Evolutionary conservation across 2,888 invertebrate species (phyloP).

Genomic region (Dioctria rufipes): DNA sequence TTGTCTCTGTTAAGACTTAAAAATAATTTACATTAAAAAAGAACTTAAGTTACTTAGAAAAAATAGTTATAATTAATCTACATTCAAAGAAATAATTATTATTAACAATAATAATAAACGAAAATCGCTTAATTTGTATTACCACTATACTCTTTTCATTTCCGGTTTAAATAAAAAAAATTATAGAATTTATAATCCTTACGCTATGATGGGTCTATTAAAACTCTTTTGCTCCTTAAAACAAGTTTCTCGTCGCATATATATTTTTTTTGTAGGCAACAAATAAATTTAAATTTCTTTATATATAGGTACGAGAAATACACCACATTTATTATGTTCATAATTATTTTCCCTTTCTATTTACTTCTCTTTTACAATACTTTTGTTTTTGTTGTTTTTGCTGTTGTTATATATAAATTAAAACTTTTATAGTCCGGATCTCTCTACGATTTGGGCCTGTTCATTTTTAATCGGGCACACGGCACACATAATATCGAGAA

Average conservation of each 20-base stretch:
- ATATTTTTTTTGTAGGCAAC: conserved; percentile 29
- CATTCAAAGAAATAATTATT: conserved; percentile 43
- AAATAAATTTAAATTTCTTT: conserved; percentile 30
- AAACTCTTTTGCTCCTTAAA: conserved; percentile 30
- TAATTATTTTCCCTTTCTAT: conserved; percentile 15
- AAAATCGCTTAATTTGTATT: conserved; percentile 26
- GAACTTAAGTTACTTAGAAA: conserved; percentile 52
- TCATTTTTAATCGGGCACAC: conserved; percentile 66
- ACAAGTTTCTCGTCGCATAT: conserved; percentile 32
- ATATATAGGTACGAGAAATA: conserved; percentile 40
- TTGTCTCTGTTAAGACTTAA: conserved; percentile 51
- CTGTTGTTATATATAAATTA: conserved; percentile 6
- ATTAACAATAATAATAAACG: conserved; percentile 48
- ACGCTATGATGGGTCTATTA: conserved; percentile 48
- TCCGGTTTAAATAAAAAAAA: conserved; percentile 44
- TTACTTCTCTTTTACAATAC: conserved; percentile 30
- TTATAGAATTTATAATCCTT: conserved; percentile 44
- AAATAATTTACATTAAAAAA: conserved; percentile 52
- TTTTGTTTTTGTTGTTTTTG: conserved; percentile 11
- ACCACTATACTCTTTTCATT: conserved; percentile 34
- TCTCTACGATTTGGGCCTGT: conserved; percentile 37
- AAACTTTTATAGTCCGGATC: conserved; percentile 18
- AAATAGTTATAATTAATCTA: conserved; percentile 50
- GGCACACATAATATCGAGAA: conserved; percentile 76
- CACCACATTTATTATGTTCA: conserved; percentile 17